Conservation (phyloP, 2,888 invertebrate species). For the Pyralis farinalis region DNA sequence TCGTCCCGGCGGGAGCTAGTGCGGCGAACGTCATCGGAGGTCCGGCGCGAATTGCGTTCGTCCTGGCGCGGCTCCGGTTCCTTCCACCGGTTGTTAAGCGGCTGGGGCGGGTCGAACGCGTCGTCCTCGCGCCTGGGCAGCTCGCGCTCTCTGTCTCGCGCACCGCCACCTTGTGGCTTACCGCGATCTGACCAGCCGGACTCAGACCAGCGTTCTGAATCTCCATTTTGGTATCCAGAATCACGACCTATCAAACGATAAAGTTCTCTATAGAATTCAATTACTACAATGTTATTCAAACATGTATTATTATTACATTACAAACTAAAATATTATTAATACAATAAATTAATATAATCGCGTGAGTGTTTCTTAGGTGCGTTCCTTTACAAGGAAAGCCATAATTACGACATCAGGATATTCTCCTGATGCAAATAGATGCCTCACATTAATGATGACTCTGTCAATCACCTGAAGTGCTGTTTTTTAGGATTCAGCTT, state of each 20-base stretch:
- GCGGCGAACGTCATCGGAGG: slow-evolving; percentile 71
- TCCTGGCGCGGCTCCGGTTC: slow-evolving; percentile 73
- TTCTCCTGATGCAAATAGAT: too few species aligned
- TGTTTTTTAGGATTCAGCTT: too few species aligned
- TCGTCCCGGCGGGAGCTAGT: slow-evolving; percentile 66
- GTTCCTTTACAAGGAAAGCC: too few species aligned
- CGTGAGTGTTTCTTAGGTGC: too few species aligned
- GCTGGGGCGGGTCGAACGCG: slow-evolving; percentile 62
- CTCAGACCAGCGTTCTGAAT: slow-evolving; percentile 71
- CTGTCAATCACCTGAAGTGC: too few species aligned
- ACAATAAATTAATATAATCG: too few species aligned
- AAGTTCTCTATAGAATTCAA: too few species aligned
- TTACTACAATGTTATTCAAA: too few species aligned
- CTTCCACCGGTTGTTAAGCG: slow-evolving; percentile 84
- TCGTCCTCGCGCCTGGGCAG: slow-evolving; percentile 43
- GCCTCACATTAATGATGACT: too few species aligned
- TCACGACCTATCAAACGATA: slow-evolving; percentile 54
- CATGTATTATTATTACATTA: too few species aligned
- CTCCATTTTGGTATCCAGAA: slow-evolving; percentile 72
- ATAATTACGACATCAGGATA: too few species aligned
- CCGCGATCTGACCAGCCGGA: slow-evolving; percentile 41
- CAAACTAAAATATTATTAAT: too few species aligned
- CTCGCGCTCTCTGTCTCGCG: slow-evolving; percentile 43
- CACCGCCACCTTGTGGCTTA: slow-evolving; percentile 23
- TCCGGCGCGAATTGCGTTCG: slow-evolving; percentile 67